Base-by-base conservation (phyloP, 2,797 vertebrate genomes). In the Momotus momota region DNA sequence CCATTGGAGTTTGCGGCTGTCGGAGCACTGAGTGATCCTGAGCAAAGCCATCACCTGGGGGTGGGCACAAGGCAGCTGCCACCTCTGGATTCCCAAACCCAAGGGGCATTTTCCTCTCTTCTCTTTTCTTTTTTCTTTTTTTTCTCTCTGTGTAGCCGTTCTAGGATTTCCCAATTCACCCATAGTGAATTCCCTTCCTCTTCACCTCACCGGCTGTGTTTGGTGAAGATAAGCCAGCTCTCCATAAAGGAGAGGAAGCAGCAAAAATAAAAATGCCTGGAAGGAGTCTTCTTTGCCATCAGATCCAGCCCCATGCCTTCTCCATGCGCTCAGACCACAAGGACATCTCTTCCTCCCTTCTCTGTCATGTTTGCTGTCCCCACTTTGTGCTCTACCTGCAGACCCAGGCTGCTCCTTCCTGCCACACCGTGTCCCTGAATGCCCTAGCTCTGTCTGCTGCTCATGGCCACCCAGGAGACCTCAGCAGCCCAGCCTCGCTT, bases 401-500 rank as follows among this genome's bases (percentile, higher is more conserved):
- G 38, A 60, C 20, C 20, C 1, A 0, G 23, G 35, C 46, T 83
- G 58, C 31, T 67, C 31, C 33, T 48, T 67, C n/a, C 49, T 62
- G 20, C 52, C 26, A 9, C 1, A 1, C 45, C 21, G 0, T 1
- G 3, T 62, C 33, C 80, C 49, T 58, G 40, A 31, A 12, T 84
- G 49, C 27, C 33, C 41, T 35, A 45, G 31, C 35, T 33, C 14
- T 43, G 5, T 25, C 51, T 26, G 19, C 35, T 40, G 29, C 41
- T 27, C 3, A 0, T 13, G 48, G 46, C 33, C 52, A 51, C n/a
- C 0, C 0, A 66, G 40, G 20, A 67, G 55, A 8, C 41, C 38
- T 55, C 3, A 1, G 38, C 38, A 60, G 57, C 51, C n/a, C 51
- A 22, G n/a, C 9, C 26, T 14, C 1, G 0, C 27, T 54, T 78